Conservation (phyloP, 2,797 vertebrate species). For the Lithobates pipiens region DNA sequence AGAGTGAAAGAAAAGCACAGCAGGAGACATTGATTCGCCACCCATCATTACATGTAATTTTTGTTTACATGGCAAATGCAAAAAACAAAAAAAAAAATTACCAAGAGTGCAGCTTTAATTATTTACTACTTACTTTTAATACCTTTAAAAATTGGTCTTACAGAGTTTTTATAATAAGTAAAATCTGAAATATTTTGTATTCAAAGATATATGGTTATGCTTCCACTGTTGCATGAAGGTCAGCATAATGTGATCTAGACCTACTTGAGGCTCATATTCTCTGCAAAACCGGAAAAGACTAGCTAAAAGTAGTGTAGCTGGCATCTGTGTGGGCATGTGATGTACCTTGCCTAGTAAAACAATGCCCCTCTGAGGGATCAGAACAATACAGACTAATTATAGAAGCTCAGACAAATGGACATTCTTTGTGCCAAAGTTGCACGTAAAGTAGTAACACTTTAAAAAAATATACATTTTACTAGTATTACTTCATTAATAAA, state of each 20-base stretch:
- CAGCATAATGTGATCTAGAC: background rate
- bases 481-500: background rate
- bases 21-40: too few relatives aligned
- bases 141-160: too few relatives aligned
- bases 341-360: constrained; percentile 26
- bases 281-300: constrained; percentile 14
- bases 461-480: background rate
- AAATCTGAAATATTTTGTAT: too few relatives aligned
- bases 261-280: constrained; percentile 2
- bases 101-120: too few relatives aligned
- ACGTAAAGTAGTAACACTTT: background rate
- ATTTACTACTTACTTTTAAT: too few relatives aligned
- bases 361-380: constrained; percentile 37
- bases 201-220: background rate
- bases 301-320: constrained; percentile 16
- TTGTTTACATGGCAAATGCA: too few relatives aligned
- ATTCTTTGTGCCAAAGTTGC: constrained; percentile 4
- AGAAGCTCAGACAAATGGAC: constrained; percentile 19
- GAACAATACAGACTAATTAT: constrained; percentile 33
- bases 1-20: too few relatives aligned
- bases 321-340: background rate
- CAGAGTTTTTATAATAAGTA: too few relatives aligned
- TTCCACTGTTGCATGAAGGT: background rate
- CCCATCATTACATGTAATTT: too few relatives aligned
- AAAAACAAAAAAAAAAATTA: too few relatives aligned